Percentiles rank a stretch among this genome's conserved stretches.
Evolutionary conservation across 1,140 invertebrate species (phyloP).

Genomic region (Nasonia vitripennis): DNA sequence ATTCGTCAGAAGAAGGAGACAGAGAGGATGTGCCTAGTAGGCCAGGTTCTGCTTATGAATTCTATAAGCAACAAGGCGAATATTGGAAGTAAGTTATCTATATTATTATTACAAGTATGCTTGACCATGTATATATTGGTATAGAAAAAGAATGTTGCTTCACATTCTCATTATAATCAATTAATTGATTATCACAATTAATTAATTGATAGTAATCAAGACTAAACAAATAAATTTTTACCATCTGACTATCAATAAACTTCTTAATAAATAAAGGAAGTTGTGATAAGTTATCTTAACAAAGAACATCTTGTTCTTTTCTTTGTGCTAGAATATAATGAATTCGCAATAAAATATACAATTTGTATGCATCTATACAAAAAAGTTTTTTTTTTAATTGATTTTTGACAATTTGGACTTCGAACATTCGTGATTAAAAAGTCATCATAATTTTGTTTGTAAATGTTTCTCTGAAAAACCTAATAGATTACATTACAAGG

Average conservation of each 20-base stretch:
- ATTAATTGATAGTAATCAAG: neutral
- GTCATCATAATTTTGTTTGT: constrained; percentile 18
- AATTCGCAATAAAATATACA: too few species aligned
- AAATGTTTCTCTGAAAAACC: neutral
- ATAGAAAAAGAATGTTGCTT: too few species aligned
- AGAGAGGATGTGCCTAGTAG: constrained; percentile 63
- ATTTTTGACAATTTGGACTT: too few species aligned
- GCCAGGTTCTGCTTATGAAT: constrained; percentile 66
- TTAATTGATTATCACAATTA: neutral
- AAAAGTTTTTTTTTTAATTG: too few species aligned
- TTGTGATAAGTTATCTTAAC: too few species aligned
- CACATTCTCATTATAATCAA: too few species aligned
- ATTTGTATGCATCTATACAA: too few species aligned
- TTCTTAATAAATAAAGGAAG: neutral
- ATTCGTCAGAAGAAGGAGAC: constrained; percentile 70
- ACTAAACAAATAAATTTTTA: neutral
- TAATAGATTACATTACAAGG: too few species aligned
- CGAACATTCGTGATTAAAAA: too few species aligned
- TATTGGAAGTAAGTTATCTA: constrained; percentile 73
- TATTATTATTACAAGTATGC: neutral
- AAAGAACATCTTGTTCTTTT: too few species aligned
- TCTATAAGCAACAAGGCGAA: constrained; percentile 72
- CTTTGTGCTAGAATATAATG: too few species aligned
- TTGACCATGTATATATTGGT: too few species aligned
- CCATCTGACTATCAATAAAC: neutral